Conservation (phyloP, 2,113 vertebrate species). For the Rhinoderma darwinii region DNA sequence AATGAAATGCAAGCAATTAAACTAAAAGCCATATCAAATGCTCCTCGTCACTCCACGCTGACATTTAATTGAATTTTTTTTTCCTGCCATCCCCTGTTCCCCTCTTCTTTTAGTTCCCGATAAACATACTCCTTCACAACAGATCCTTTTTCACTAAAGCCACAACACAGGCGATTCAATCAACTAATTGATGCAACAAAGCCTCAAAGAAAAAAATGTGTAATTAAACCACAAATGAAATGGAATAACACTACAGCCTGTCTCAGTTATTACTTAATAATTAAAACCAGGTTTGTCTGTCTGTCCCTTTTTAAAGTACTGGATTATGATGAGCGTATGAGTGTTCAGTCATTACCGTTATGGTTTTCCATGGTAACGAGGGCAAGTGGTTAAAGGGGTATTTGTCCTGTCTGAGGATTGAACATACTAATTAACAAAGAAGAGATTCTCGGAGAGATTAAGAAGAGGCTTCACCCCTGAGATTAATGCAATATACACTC, state of each 20-base stretch:
- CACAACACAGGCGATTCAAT: conserved; percentile 84
- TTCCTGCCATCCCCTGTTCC: conserved; percentile 67
- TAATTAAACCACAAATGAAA: conserved; percentile 77
- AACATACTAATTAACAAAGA: background rate
- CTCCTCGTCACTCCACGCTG: conserved; percentile 81
- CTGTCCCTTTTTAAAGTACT: conserved; percentile 10
- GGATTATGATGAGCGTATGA: background rate
- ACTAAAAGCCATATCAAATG: conserved; percentile 92
- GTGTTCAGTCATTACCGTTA: background rate
- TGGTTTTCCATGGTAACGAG: background rate
- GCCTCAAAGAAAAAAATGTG: conserved; percentile 72
- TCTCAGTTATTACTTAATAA: conserved; percentile 75
- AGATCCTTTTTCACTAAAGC: conserved; percentile 82
- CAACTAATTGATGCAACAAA: conserved; percentile 94
- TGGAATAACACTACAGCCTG: conserved; percentile 72
- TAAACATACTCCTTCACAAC: conserved; percentile 86
- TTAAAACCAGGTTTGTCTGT: conserved; percentile 46
- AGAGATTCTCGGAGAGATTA: background rate
- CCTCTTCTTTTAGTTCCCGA: conserved; percentile 70
- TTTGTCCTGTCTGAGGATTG: background rate
- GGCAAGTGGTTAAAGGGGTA: background rate
- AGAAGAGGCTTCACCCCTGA: background rate
- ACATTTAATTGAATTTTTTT: conserved; percentile 88
- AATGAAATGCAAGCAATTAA: conserved; percentile 95
- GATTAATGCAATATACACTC: background rate